A percentile compares a stretch with the other conserved stretches of the same genome.
Evolutionary conservation across 2,888 invertebrate genomes (phyloP).

Genomic region (Drosophila seclusa): DNA sequence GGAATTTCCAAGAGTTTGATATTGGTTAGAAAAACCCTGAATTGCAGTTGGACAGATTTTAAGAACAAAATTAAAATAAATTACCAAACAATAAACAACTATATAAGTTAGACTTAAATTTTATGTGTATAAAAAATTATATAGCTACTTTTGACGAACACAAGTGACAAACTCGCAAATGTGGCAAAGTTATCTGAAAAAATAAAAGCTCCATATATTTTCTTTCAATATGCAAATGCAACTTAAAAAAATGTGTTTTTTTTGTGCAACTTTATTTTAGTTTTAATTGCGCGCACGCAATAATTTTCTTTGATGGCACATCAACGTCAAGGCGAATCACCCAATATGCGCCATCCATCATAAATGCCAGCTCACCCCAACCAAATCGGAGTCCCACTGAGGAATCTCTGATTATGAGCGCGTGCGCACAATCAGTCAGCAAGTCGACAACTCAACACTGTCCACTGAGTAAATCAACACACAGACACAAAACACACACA

Average conservation of each 20-base stretch:
- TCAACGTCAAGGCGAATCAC: slow-evolving; percentile 79
- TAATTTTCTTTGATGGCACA: slow-evolving; percentile 79
- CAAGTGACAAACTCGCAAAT: slow-evolving; percentile 7
- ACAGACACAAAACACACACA: not conserved
- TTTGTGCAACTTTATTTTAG: slow-evolving; percentile 71
- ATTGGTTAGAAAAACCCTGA: not conserved
- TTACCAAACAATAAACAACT: not conserved
- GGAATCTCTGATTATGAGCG: slow-evolving; percentile 72
- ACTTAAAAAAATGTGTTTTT: slow-evolving; percentile 2
- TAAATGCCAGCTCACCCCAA: slow-evolving; percentile 60
- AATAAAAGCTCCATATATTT: not conserved
- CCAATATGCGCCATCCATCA: slow-evolving; percentile 75
- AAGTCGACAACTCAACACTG: slow-evolving; percentile 18
- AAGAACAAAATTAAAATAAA: not conserved
- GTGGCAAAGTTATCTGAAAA: not conserved
- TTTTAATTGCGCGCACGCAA: slow-evolving; percentile 79
- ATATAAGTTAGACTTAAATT: not conserved
- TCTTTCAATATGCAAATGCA: slow-evolving; percentile 55
- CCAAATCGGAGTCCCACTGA: slow-evolving; percentile 35
- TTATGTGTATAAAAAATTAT: not conserved
- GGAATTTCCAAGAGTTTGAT: not conserved
- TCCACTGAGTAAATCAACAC: slow-evolving; percentile 18
- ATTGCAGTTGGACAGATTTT: not conserved
- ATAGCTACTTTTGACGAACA: not conserved
- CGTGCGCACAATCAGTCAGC: slow-evolving; percentile 75